Percentiles rank a stretch among this genome's conserved stretches.
phyloP scores from a whole-genome alignment of 2,797 vertebrate genomes.

The Cyclura pinguis region DNA sequence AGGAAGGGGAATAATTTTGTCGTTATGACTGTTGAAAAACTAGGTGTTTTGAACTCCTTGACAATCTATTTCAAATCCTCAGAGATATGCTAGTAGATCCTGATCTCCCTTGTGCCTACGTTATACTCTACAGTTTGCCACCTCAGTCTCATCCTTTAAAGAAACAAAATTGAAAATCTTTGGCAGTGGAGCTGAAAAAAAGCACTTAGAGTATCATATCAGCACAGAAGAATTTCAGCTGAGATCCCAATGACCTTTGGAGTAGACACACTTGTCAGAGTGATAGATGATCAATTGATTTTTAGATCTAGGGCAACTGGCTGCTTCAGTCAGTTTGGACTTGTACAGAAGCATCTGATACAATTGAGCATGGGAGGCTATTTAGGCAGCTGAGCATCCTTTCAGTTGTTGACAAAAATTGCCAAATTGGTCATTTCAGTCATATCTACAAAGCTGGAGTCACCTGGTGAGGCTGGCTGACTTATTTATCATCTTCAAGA shows the following conservation, averaged over 20 bases:
- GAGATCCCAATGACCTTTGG: constrained; percentile 17
- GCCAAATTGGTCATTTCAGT: not conserved
- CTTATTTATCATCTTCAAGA: not conserved
- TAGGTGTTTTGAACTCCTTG: not conserved
- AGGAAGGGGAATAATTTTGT: not conserved
- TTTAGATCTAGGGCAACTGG: constrained; percentile 12
- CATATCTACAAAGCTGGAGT: not conserved
- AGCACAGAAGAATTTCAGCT: not conserved
- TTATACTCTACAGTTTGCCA: not conserved
- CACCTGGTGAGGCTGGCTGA: not conserved
- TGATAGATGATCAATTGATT: constrained; percentile 25
- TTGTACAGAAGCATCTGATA: constrained; percentile 6
- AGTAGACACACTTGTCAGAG: constrained; percentile 11
- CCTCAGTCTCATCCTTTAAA: not conserved
- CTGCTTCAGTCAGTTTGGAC: constrained; percentile 7
- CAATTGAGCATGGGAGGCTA: not conserved
- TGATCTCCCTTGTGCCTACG: not conserved
- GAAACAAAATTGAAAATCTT: not conserved
- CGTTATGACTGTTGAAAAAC: not conserved
- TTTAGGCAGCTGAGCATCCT: constrained; percentile 2
- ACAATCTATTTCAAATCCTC: not conserved
- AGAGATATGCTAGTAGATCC: not conserved
- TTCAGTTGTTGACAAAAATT: not conserved
- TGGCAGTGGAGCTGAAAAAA: not conserved
- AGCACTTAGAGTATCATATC: constrained; percentile 7